phyloP scores from a whole-genome alignment of 2,888 invertebrate species.

The Saturnia japonica region DNA sequence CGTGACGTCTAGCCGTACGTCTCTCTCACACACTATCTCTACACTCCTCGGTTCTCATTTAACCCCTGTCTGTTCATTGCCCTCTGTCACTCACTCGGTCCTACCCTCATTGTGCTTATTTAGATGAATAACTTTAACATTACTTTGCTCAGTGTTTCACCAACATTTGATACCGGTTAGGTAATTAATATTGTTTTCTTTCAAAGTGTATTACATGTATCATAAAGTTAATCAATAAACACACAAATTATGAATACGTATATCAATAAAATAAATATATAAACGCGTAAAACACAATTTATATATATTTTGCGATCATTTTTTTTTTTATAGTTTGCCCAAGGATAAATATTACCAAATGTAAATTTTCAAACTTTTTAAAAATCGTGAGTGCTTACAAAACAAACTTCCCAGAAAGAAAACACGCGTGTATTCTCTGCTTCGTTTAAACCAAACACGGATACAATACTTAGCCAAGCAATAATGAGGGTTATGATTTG shows the following conservation, averaged over 20 bases:
- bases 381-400: background rate
- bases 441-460: background rate
- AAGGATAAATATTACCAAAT: background rate
- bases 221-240: background rate
- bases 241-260: background rate
- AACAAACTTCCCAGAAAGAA: background rate
- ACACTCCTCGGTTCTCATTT: constrained; percentile 44
- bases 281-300: background rate
- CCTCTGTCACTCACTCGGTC: constrained; percentile 46
- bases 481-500: constrained; percentile 6
- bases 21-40: constrained; percentile 47
- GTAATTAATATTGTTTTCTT: constrained; percentile 20
- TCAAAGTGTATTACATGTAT: background rate
- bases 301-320: background rate
- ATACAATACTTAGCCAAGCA: background rate
- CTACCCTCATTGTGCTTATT: constrained; percentile 55
- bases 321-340: background rate
- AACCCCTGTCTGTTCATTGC: constrained; percentile 58
- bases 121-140: constrained; percentile 36
- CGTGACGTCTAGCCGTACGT: constrained; percentile 60
- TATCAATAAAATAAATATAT: background rate
- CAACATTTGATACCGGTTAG: constrained; percentile 15
- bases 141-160: constrained; percentile 28
- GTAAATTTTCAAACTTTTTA: too few relatives aligned
- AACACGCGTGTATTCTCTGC: background rate